Conservation (phyloP, 2,113 vertebrate species). For the Phaetusa simplex region DNA sequence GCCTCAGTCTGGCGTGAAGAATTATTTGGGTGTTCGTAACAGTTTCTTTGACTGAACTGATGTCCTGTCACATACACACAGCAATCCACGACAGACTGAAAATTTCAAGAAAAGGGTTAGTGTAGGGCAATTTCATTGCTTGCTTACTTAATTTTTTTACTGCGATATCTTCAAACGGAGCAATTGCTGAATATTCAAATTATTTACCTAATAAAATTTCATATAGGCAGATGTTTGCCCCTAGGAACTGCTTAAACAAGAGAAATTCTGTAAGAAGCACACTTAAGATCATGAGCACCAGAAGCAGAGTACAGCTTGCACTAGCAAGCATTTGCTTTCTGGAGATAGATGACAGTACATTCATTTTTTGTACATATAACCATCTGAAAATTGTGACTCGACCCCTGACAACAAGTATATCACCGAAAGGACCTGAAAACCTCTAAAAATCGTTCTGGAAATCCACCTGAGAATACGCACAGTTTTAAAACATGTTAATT, state of each 20-base stretch:
- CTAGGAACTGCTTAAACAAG: constrained; percentile 39
- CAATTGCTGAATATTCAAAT: constrained; percentile 47
- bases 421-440: not conserved
- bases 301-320: not conserved
- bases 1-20: not conserved
- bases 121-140: not conserved
- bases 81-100: not conserved
- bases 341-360: not conserved
- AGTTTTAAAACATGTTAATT: constrained; percentile 73
- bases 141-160: not conserved
- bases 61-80: not conserved
- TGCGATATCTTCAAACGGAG: not conserved
- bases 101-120: not conserved
- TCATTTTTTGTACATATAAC: not conserved
- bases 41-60: not conserved
- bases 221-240: constrained; percentile 55
- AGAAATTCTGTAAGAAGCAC: constrained; percentile 19
- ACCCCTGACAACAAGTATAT: constrained; percentile 26
- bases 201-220: constrained; percentile 53
- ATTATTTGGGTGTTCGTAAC: not conserved
- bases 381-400: not conserved
- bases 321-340: not conserved
- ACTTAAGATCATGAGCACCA: not conserved
- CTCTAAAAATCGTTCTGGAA: constrained; percentile 16
- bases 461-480: constrained; percentile 33